phyloP scores from a whole-genome alignment of 2,113 vertebrate species.

The Promerops cafer region DNA sequence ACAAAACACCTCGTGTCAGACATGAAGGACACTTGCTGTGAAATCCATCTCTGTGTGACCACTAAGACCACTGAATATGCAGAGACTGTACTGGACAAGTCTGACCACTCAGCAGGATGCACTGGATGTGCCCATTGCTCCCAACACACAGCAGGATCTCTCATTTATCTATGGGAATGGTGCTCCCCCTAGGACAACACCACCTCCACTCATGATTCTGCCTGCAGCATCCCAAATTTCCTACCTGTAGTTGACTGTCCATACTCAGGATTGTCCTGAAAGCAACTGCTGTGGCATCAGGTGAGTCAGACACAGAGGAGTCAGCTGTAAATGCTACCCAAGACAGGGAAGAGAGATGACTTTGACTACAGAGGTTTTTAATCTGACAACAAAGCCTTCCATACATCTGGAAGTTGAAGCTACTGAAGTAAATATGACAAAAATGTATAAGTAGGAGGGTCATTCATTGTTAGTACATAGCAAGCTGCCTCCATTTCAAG shows the following conservation, averaged over 20 bases:
- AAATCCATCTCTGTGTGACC: not conserved
- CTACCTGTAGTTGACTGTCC: not conserved
- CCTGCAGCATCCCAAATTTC: not conserved
- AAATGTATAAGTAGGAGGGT: not conserved
- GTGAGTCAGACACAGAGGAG: not conserved
- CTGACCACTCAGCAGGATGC: not conserved
- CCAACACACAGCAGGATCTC: not conserved
- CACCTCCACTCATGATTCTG: not conserved
- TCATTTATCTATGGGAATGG: not conserved
- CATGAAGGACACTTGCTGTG: not conserved
- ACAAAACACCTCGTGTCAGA: not conserved
- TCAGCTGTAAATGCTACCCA: not conserved
- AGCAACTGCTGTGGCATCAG: not conserved
- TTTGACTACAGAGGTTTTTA: not conserved
- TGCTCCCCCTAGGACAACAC: not conserved
- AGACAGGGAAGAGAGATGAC: not conserved
- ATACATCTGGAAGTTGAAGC: not conserved
- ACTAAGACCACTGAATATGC: not conserved
- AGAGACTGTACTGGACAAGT: not conserved
- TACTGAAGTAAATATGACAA: not conserved
- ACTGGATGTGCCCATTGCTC: not conserved
- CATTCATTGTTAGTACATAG: not conserved
- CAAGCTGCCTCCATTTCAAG: not conserved
- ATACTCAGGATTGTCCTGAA: not conserved
- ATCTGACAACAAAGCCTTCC: constrained; percentile 11